Percentiles rank a stretch among this genome's conserved stretches.
Evolutionary conservation across 1,140 invertebrate species (phyloP).

Genomic region (Babylonia areolata): DNA sequence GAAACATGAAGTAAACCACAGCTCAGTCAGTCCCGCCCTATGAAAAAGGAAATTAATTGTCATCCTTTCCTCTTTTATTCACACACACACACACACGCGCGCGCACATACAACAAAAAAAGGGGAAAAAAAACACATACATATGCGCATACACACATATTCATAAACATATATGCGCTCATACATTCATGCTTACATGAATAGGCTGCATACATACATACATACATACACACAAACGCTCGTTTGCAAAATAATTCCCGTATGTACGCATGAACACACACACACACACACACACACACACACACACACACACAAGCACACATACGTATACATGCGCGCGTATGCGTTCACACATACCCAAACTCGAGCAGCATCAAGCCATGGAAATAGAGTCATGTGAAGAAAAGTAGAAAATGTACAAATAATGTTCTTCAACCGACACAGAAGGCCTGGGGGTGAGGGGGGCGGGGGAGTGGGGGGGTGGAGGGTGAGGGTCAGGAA

Average conservation of each 20-base stretch:
- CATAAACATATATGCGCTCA: too few relatives aligned
- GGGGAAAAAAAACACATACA: too few relatives aligned
- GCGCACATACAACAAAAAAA: too few relatives aligned
- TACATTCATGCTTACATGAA: too few relatives aligned
- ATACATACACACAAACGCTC: too few relatives aligned
- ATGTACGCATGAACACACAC: neutral
- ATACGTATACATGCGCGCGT: constrained; percentile 22
- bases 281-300: neutral
- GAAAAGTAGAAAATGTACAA: neutral
- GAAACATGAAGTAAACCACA: neutral
- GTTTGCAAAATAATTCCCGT: neutral
- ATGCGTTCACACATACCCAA: constrained; percentile 27
- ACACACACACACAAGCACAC: constrained; percentile 14
- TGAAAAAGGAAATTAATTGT: too few relatives aligned
- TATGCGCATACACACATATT: too few relatives aligned
- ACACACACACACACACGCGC: too few relatives aligned
- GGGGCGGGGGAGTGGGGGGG: neutral
- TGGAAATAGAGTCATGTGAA: neutral
- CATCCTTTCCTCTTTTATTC: too few relatives aligned
- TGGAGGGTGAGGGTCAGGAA: neutral
- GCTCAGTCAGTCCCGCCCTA: too few relatives aligned
- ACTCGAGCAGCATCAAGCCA: neutral
- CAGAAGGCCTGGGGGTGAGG: neutral
- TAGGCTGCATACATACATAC: too few relatives aligned
- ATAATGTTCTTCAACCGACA: neutral